These are phyloP conservation scores for Trichonephila clavata DNA, from an alignment of 1,140 invertebrate species.

Conservation along the genomic window DNA sequence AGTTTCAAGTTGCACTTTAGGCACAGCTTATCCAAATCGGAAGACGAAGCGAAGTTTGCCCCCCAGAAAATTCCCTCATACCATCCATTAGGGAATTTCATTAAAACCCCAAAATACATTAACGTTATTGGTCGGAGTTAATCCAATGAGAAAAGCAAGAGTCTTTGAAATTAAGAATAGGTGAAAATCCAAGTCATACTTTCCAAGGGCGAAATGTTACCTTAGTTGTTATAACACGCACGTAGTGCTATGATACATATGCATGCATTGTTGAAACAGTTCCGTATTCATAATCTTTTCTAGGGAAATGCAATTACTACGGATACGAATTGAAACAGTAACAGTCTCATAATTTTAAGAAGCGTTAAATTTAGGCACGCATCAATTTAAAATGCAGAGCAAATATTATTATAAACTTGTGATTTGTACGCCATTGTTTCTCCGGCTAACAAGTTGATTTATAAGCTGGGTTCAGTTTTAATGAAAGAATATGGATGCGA, in stretches of 20 bases:
- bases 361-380: neutral
- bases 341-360: neutral
- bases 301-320: conserved; percentile 19
- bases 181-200: neutral
- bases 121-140: conserved; percentile 36
- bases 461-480: neutral
- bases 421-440: neutral
- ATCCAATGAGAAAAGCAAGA: conserved; percentile 6
- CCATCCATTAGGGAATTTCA: conserved; percentile 59
- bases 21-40: neutral
- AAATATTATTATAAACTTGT: neutral
- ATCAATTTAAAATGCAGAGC: neutral
- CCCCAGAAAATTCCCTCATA: neutral
- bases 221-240: neutral
- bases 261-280: neutral
- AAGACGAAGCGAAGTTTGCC: neutral
- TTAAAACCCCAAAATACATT: conserved; percentile 38
- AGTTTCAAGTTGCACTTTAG: neutral
- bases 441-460: neutral
- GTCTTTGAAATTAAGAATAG: conserved; percentile 52
- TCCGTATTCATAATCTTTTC: neutral
- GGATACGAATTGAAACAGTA: neutral
- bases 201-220: neutral
- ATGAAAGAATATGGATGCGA: neutral
- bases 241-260: neutral